Percentiles rank a stretch among this genome's conserved stretches.
Evolutionary conservation across 2,797 vertebrate species (phyloP).

Genomic region (Anomalospiza imberbis): DNA sequence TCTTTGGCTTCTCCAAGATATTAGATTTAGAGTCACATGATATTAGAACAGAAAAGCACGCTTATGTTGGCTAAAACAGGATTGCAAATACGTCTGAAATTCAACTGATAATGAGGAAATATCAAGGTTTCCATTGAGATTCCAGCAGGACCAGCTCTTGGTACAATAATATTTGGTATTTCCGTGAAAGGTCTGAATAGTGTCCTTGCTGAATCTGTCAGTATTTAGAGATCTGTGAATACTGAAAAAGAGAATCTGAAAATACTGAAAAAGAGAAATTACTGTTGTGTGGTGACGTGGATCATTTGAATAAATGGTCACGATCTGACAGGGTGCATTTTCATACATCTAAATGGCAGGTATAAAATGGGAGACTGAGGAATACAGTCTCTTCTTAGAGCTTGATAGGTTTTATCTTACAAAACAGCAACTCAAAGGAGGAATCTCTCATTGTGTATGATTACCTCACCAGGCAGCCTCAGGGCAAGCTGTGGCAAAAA

Average conservation of each 20-base stretch:
- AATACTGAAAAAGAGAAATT: background rate
- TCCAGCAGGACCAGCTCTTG: background rate
- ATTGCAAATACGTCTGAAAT: background rate
- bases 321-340: background rate
- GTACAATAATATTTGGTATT: background rate
- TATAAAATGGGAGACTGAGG: background rate
- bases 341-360: background rate
- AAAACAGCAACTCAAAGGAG: background rate
- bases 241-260: too few species aligned
- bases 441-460: background rate
- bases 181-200: background rate
- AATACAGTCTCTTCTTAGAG: background rate
- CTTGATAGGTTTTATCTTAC: background rate
- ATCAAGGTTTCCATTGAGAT: background rate
- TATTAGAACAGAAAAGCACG: background rate
- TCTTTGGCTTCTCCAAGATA: background rate
- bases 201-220: background rate
- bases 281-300: background rate
- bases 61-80: background rate
- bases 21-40: background rate
- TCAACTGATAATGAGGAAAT: background rate
- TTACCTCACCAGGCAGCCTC: background rate
- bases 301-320: background rate
- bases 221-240: background rate
- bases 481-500: background rate